Base-by-base conservation (phyloP, 2,888 invertebrate species). In the Dryadula phaetusa region DNA sequence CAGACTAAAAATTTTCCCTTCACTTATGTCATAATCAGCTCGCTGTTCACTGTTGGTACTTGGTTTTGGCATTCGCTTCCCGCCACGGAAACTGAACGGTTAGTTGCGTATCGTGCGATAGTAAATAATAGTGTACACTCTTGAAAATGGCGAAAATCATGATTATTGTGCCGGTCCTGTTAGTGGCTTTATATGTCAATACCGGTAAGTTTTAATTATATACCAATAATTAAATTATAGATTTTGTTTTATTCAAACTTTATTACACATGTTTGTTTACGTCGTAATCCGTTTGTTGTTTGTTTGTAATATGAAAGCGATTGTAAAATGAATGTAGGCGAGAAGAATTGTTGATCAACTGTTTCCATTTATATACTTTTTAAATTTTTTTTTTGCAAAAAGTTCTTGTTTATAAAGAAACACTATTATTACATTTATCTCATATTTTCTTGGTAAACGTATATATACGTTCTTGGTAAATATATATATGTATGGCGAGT, bases 151-250 rank as follows among this genome's bases (percentile, higher is more conserved):
- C 87, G 66, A 88, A 84, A 71, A 77, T 91, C 34, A 77, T 83
- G 49, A 70, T 90, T 52, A 74, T 91, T 68, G 88, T 91, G 76
- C 85, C 92, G 40, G 83, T 90, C 65, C 80, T 92, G n/a, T 77
- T 92, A 62, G 74, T 91, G 61, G 90, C 88, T 42, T 73, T 88
- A 66, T 88, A 90, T 72, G 82, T 89, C 22, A 82, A 82, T 77
- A 79, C 87, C 73, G 90, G 92, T 92, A 73, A 84, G 90, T 81
- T 64, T 66, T 70, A 34, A 42, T 62, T 56, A 40, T 0, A 47
- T 56, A 60, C 58, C 49, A 52, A 60, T 58, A 60, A 37, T 49
- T 64, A 44, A n/a, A 46, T 54, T 34, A 0, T n/a, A 10, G n/a
- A 10, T 52, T 0, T 8, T 8, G n/a, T 28, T 52, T 16, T 16